Percentiles rank a stretch among this genome's conserved stretches.
Evolutionary conservation across 2,797 vertebrate genomes (phyloP).

Genomic region (Botia kubotai): DNA sequence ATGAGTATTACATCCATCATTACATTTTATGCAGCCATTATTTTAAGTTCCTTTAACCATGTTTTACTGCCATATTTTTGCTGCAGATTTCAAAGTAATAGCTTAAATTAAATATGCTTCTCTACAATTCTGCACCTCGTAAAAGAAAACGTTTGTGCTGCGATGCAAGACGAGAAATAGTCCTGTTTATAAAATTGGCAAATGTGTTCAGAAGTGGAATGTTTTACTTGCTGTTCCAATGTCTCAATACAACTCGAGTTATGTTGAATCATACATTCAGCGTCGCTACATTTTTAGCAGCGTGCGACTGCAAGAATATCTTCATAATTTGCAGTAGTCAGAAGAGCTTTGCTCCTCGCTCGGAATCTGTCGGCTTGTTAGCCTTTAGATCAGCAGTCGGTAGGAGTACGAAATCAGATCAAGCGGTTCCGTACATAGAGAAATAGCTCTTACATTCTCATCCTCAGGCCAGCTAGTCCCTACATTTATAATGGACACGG

Average conservation of each 20-base stretch:
- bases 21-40: conserved; percentile 29
- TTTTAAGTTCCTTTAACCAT: conserved; percentile 24
- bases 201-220: conserved; percentile 21
- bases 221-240: conserved; percentile 10
- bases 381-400: conserved; percentile 57
- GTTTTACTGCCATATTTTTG: conserved; percentile 23
- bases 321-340: conserved; percentile 41
- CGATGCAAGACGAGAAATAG: not conserved
- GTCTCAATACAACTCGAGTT: not conserved
- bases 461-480: conserved; percentile 28
- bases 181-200: conserved; percentile 24
- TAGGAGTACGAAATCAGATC: conserved; percentile 44
- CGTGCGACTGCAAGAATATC: conserved; percentile 51
- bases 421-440: conserved; percentile 40
- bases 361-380: conserved; percentile 55
- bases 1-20: conserved; percentile 58
- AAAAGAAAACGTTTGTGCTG: conserved; percentile 5
- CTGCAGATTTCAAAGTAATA: conserved; percentile 38
- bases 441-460: conserved; percentile 35
- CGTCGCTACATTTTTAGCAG: conserved; percentile 45
- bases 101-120: conserved; percentile 12
- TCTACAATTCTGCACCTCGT: conserved; percentile 39
- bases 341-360: conserved; percentile 44
- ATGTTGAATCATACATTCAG: conserved; percentile 42
- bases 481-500: conserved; percentile 19